Percentiles rank a stretch among this genome's conserved stretches.
These are phyloP conservation scores for Crypturellus undulatus DNA, from an alignment of 2,113 vertebrate genomes.

Conservation along the genomic window DNA sequence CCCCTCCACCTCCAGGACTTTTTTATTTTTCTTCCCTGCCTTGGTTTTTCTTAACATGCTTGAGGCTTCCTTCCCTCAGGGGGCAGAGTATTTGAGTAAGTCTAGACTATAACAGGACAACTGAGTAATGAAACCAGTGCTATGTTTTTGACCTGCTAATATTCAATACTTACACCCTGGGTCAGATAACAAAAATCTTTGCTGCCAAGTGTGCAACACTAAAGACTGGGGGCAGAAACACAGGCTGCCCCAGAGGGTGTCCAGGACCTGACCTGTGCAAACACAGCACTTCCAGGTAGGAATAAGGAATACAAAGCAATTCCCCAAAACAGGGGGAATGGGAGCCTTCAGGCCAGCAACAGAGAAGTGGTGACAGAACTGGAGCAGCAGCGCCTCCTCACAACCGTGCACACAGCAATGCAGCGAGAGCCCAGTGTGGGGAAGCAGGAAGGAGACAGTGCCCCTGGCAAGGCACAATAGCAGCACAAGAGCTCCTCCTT, in stretches of 20 bases:
- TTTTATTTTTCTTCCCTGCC: not conserved
- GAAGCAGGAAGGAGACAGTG: not conserved
- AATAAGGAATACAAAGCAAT: not conserved
- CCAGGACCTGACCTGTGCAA: too few relatives aligned
- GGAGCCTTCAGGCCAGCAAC: too few relatives aligned
- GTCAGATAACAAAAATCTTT: not conserved
- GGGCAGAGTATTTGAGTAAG: not conserved
- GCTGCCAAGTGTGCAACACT: not conserved
- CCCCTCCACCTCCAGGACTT: too few relatives aligned
- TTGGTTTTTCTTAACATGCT: not conserved
- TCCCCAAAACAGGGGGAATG: not conserved
- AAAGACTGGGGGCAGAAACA: not conserved
- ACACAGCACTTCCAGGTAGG: not conserved
- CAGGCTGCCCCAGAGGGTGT: not conserved
- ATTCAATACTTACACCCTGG: not conserved
- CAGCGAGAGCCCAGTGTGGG: not conserved
- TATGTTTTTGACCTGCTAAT: too few relatives aligned
- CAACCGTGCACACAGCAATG: too few relatives aligned
- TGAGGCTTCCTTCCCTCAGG: not conserved
- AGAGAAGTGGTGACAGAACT: not conserved
- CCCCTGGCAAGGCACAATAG: not conserved
- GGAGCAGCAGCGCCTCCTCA: not conserved
- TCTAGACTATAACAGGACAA: not conserved
- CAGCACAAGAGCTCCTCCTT: not conserved
- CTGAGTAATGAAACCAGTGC: too few relatives aligned